Evolutionary conservation across 2,888 invertebrate genomes (phyloP).

Genomic region (Caenorhabditis sulstoni): DNA sequence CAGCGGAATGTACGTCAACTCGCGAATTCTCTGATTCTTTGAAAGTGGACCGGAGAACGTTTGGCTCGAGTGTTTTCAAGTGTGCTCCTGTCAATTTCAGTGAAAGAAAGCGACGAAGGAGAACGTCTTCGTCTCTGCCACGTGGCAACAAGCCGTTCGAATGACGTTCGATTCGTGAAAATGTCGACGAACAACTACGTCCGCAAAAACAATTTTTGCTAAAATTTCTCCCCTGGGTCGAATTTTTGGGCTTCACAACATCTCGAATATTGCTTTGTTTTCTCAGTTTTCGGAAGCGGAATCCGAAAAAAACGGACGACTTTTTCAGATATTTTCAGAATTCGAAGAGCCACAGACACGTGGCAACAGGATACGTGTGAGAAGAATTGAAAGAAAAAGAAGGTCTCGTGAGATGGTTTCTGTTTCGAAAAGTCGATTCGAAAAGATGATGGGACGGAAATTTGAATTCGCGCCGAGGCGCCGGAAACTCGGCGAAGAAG

Average conservation of each 20-base stretch:
- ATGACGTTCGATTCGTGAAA: not conserved
- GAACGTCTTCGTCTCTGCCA: not conserved
- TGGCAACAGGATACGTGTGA: conserved; percentile 7
- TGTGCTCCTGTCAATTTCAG: not conserved
- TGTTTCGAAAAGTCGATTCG: conserved; percentile 4
- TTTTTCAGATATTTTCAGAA: not conserved
- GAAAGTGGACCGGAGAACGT: not conserved
- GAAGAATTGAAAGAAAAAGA: not conserved
- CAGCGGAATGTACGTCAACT: no score
- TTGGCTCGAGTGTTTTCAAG: no score
- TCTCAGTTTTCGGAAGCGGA: not conserved
- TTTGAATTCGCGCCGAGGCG: conserved; percentile 29
- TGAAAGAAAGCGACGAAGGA: not conserved
- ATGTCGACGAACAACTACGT: conserved; percentile 6
- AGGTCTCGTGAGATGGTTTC: conserved; percentile 8
- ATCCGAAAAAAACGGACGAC: not conserved
- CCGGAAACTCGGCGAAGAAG: conserved; percentile 6
- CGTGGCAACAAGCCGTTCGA: not conserved
- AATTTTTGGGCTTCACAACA: conserved; percentile 36
- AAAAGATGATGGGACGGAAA: conserved; percentile 19
- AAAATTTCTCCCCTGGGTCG: conserved; percentile 35
- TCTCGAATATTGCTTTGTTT: conserved; percentile 14
- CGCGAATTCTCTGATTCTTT: not conserved
- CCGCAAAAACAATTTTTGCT: conserved; percentile 26
- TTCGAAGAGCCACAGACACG: not conserved